These are phyloP conservation scores for Enteromius trimaculatus DNA, from an alignment of 2,797 vertebrate genomes.

Conservation along the genomic window DNA sequence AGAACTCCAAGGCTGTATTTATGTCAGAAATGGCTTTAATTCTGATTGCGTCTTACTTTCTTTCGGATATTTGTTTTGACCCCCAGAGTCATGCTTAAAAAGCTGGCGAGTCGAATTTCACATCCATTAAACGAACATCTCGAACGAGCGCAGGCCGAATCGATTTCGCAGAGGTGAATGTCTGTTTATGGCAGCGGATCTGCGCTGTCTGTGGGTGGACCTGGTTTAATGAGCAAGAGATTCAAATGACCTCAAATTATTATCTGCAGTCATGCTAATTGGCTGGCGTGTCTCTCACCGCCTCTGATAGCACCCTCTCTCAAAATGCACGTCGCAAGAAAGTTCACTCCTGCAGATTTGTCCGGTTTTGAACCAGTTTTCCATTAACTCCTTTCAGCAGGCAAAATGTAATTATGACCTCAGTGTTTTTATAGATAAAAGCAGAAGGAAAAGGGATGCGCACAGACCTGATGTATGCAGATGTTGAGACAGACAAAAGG, in stretches of 20 bases:
- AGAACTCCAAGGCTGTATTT: constrained; percentile 25
- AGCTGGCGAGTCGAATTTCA: constrained; percentile 20
- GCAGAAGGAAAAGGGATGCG: neutral
- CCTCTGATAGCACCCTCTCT: constrained; percentile 34
- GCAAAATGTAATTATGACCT: constrained; percentile 47
- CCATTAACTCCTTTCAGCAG: constrained; percentile 37
- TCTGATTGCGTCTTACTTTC: constrained; percentile 8
- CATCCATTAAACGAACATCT: constrained; percentile 39
- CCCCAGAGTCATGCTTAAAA: constrained; percentile 11
- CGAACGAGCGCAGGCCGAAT: constrained; percentile 71
- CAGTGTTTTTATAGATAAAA: constrained; percentile 19
- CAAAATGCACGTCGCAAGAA: constrained; percentile 35
- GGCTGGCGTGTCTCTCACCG: constrained; percentile 33
- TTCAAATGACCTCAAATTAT: constrained; percentile 56
- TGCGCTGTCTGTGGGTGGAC: constrained; percentile 40
- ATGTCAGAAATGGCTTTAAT: constrained; percentile 26
- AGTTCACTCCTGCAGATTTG: constrained; percentile 32
- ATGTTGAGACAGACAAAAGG: neutral
- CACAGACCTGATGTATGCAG: neutral
- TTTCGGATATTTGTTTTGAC: constrained; percentile 16
- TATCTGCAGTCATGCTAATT: constrained; percentile 56
- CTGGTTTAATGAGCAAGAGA: constrained; percentile 57
- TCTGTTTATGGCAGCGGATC: constrained; percentile 62
- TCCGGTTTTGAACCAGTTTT: constrained; percentile 32
- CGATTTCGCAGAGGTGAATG: constrained; percentile 72